These are phyloP conservation scores for Hypsopygia costalis DNA, from an alignment of 2,888 invertebrate species.

Conservation along the genomic window DNA sequence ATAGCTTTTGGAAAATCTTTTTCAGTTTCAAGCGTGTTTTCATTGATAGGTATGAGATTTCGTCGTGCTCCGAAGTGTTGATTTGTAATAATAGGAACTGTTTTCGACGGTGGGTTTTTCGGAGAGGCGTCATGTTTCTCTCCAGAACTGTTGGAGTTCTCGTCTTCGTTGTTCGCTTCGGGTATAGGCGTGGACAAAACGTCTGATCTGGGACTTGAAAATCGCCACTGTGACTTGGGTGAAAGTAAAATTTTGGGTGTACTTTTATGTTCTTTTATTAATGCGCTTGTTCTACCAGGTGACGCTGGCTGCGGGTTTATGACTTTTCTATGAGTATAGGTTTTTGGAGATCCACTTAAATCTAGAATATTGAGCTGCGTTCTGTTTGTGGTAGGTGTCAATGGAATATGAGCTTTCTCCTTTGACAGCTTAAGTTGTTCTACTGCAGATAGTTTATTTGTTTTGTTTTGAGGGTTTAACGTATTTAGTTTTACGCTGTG, in stretches of 20 bases:
- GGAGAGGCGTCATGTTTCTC: constrained; percentile 70
- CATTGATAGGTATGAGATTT: constrained; percentile 66
- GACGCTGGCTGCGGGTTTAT: constrained; percentile 73
- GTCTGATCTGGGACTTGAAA: constrained; percentile 88
- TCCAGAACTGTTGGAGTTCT: constrained; percentile 82
- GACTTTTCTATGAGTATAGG: constrained; percentile 82
- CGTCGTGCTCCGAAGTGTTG: constrained; percentile 73
- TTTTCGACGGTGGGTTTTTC: constrained; percentile 56
- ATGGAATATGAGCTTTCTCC: constrained; percentile 64
- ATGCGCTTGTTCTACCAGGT: constrained; percentile 74
- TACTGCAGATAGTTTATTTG: constrained; percentile 86
- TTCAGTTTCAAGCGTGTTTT: constrained; percentile 49
- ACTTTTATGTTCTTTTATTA: constrained; percentile 75
- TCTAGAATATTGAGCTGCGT: constrained; percentile 84
- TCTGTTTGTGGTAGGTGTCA: constrained; percentile 48
- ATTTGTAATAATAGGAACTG: constrained; percentile 69
- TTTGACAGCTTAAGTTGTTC: constrained; percentile 87
- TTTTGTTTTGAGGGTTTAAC: constrained; percentile 75
- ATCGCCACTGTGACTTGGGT: constrained; percentile 86
- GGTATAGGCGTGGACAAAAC: constrained; percentile 92
- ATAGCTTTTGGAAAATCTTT: constrained; percentile 39
- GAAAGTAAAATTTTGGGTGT: constrained; percentile 84
- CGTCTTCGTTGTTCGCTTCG: constrained; percentile 90
- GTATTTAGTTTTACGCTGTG: constrained; percentile 84
- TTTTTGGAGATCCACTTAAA: constrained; percentile 86